Evolutionary conservation across 1,140 invertebrate genomes (phyloP).

Genomic region (Dinoponera quadriceps): DNA sequence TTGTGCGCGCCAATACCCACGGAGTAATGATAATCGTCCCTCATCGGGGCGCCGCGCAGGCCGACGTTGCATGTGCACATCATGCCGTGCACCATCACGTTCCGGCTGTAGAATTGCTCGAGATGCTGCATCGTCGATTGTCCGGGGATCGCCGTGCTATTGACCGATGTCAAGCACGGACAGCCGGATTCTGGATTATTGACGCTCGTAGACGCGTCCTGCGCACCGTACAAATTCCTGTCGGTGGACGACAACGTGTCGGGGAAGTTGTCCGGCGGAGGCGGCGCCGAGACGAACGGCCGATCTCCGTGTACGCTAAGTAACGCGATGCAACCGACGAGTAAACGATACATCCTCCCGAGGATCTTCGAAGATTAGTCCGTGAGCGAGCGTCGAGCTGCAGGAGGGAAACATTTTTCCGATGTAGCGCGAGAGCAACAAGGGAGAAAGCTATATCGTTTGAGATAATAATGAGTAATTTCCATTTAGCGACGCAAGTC

Average conservation of each 20-base stretch:
- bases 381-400: background rate
- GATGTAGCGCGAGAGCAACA: too few species aligned
- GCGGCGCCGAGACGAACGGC: constrained; percentile 14
- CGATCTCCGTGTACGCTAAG: background rate
- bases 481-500: too few species aligned
- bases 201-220: constrained; percentile 14
- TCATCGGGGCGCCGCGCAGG: constrained; percentile 59
- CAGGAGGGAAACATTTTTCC: background rate
- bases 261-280: background rate
- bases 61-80: constrained; percentile 78
- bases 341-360: background rate
- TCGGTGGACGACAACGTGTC: background rate
- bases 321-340: constrained; percentile 16
- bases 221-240: background rate
- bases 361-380: constrained; percentile 11
- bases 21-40: constrained; percentile 80
- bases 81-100: constrained; percentile 76
- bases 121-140: constrained; percentile 28
- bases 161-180: constrained; percentile 11
- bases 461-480: too few species aligned
- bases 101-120: background rate
- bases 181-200: constrained; percentile 27
- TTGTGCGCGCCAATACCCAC: constrained; percentile 79
- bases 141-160: constrained; percentile 21
- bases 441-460: background rate